phyloP scores from a whole-genome alignment of 2,113 vertebrate species.

The Coryphaenoides rupestris region DNA sequence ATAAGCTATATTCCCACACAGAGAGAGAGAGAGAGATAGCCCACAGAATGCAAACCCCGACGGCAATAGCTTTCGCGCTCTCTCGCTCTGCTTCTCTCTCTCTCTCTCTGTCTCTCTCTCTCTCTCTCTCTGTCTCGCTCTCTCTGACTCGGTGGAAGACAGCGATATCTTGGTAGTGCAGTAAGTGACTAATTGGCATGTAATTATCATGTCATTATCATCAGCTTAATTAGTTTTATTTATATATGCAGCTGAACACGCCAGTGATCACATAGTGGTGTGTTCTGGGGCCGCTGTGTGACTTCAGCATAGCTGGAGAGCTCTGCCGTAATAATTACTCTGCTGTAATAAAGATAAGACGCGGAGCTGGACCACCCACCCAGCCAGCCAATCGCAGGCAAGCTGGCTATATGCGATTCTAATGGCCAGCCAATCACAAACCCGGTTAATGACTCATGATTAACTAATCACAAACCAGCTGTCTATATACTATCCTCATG shows the following conservation, averaged over 20 bases:
- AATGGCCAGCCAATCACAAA: too few relatives aligned
- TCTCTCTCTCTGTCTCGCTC: too few relatives aligned
- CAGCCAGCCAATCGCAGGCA: too few relatives aligned
- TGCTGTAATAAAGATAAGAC: slow-evolving; percentile 41
- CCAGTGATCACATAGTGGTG: slow-evolving; percentile 2
- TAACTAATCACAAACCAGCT: too few relatives aligned
- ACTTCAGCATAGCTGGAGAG: slow-evolving; percentile 17
- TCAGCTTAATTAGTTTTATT: slow-evolving; percentile 61
- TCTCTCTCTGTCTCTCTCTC: neutral
- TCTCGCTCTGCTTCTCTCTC: slow-evolving; percentile 9
- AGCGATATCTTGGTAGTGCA: slow-evolving; percentile 37
- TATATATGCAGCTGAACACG: slow-evolving; percentile 52
- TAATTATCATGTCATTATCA: slow-evolving; percentile 50
- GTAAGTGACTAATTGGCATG: slow-evolving; percentile 46
- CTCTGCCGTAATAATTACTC: slow-evolving; percentile 3
- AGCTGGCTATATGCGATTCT: too few relatives aligned
- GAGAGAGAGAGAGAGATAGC: slow-evolving; percentile 42
- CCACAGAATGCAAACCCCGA: slow-evolving; percentile 45
- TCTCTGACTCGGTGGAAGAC: slow-evolving; percentile 28
- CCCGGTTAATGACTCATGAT: too few relatives aligned
- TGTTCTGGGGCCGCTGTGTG: slow-evolving; percentile 28
- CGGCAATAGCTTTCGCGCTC: slow-evolving; percentile 34
- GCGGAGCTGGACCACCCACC: neutral
- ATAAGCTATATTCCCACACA: slow-evolving; percentile 53
- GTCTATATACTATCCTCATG: too few relatives aligned